Percentiles rank a stretch among this genome's conserved stretches.
Evolutionary conservation across 2,113 vertebrate species (phyloP).

Genomic region (Fulica atra): DNA sequence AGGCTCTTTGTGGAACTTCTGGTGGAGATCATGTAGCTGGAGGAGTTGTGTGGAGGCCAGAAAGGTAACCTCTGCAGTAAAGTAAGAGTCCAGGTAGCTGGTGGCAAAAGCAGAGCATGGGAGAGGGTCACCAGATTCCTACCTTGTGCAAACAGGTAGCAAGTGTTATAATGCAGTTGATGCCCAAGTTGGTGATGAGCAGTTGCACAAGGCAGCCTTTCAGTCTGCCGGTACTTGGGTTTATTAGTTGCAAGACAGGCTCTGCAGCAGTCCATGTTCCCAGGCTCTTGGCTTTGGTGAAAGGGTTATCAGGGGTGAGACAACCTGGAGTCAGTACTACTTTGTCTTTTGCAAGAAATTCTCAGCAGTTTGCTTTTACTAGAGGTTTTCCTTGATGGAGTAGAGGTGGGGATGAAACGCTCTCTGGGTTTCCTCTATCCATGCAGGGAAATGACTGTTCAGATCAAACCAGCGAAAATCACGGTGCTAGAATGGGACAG

Average conservation of each 20-base stretch:
- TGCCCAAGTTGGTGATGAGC: background rate
- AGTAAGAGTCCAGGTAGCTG: background rate
- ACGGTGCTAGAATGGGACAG: background rate
- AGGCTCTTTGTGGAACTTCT: background rate
- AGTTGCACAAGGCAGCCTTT: background rate
- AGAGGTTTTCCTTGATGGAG: background rate
- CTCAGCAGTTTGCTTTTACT: background rate
- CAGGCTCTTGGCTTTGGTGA: background rate
- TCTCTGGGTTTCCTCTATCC: background rate
- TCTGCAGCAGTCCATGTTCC: background rate
- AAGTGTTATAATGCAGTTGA: rapidly evolving
- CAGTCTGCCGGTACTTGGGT: background rate
- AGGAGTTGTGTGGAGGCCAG: background rate
- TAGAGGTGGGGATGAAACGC: background rate
- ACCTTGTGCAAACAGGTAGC: background rate
- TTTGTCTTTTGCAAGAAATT: background rate
- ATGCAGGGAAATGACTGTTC: background rate
- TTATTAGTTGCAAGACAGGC: background rate
- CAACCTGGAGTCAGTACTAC: background rate
- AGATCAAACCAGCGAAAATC: background rate
- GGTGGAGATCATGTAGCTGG: background rate
- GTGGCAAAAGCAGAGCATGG: background rate
- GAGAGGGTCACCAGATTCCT: background rate
- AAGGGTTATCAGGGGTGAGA: background rate
- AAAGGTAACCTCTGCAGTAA: background rate